A percentile compares a stretch with the other conserved stretches of the same genome.
phyloP scores from a whole-genome alignment of 2,888 invertebrate species.

The Luperina nickerlii region DNA sequence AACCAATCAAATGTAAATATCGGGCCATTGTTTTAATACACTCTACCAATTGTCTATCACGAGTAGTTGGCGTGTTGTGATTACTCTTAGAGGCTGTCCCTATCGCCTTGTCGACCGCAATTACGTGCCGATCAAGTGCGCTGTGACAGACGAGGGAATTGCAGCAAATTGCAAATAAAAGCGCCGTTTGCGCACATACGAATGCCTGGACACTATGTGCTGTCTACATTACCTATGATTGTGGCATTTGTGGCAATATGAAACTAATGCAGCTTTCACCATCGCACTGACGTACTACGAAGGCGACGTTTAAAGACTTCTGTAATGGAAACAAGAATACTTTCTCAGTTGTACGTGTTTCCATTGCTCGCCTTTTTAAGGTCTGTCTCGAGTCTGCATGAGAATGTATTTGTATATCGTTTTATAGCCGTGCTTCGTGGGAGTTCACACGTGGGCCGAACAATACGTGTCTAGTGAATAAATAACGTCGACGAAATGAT shows the following conservation, averaged over 20 bases:
- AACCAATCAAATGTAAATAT: slow-evolving; percentile 29
- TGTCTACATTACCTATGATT: slow-evolving; percentile 64
- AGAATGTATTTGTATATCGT: slow-evolving; percentile 43
- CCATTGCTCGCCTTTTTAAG: slow-evolving; percentile 64
- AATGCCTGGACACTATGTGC: slow-evolving; percentile 62
- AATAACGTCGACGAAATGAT: slow-evolving; percentile 5
- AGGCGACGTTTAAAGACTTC: slow-evolving; percentile 57
- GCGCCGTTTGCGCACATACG: slow-evolving; percentile 57
- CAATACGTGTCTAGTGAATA: slow-evolving; percentile 25
- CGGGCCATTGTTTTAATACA: slow-evolving; percentile 41
- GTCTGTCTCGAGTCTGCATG: slow-evolving; percentile 41
- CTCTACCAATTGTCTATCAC: slow-evolving; percentile 24
- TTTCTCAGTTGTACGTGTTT: slow-evolving; percentile 68
- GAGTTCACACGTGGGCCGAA: slow-evolving; percentile 42
- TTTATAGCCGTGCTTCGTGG: slow-evolving; percentile 39
- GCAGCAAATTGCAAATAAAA: slow-evolving; percentile 72
- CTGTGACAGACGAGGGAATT: slow-evolving; percentile 65
- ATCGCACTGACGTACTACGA: slow-evolving; percentile 42
- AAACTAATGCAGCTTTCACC: slow-evolving; percentile 71
- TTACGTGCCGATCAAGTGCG: slow-evolving; percentile 58
- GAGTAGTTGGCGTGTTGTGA: slow-evolving; percentile 51
- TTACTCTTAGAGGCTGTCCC: slow-evolving; percentile 39
- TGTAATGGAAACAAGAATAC: slow-evolving; percentile 68
- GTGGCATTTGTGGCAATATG: slow-evolving; percentile 62
- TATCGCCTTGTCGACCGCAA: slow-evolving; percentile 52